A percentile compares a stretch with the other conserved stretches of the same genome.
Conservation (phyloP, 1,140 invertebrate genomes). For the Anastatus disparis region DNA sequence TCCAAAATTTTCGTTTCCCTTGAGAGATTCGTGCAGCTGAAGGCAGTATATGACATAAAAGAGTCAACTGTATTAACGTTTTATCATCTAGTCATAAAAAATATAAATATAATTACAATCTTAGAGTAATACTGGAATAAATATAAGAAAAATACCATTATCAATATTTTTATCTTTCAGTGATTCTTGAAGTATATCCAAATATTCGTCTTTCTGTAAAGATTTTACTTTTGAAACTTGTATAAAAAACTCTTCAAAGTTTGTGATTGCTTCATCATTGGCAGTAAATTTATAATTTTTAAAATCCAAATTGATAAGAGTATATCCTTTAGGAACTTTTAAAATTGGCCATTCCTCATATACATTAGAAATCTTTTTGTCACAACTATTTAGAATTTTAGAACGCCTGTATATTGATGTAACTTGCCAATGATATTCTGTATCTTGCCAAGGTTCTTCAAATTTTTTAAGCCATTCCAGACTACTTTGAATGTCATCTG, state of each 20-base stretch:
- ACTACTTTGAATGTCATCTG: constrained; percentile 18
- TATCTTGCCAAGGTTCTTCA: constrained; percentile 33
- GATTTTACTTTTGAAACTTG: not conserved
- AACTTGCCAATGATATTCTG: constrained; percentile 27
- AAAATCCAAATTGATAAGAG: not conserved
- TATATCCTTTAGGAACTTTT: not conserved
- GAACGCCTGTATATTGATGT: not conserved
- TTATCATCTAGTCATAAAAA: not conserved
- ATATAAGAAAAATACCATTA: not conserved
- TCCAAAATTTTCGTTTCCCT: not conserved
- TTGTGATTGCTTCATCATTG: not conserved
- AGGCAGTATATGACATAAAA: not conserved
- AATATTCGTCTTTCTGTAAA: not conserved
- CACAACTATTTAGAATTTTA: not conserved
- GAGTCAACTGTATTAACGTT: not conserved
- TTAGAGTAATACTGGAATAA: not conserved
- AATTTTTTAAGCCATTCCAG: constrained; percentile 33
- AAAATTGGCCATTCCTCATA: not conserved
- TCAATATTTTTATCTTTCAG: not conserved
- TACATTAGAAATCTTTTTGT: not conserved
- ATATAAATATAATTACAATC: not conserved
- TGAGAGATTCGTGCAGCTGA: not conserved
- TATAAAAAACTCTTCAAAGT: not conserved
- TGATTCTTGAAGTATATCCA: not conserved
- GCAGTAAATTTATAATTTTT: not conserved